Percentiles rank a stretch among this genome's conserved stretches.
These are phyloP conservation scores for Pipistrellus pipistrellus DNA, from an alignment of 2,797 vertebrate genomes.

Conservation along the genomic window DNA sequence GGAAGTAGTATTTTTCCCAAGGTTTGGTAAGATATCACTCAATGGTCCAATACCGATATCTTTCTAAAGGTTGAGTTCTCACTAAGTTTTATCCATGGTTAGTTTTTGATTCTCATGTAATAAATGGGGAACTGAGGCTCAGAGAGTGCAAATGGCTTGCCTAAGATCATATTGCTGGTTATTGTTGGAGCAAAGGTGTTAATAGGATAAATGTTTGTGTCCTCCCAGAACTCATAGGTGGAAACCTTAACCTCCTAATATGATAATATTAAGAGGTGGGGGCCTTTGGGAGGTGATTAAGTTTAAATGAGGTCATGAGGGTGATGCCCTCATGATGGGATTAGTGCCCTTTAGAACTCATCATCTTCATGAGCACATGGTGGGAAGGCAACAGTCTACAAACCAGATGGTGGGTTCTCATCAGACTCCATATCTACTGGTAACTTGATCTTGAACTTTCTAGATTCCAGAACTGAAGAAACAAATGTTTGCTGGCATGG, in stretches of 20 bases:
- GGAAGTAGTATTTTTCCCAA: background rate
- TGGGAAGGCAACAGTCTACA: background rate
- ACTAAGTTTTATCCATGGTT: background rate
- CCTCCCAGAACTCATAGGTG: background rate
- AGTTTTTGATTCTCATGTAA: background rate
- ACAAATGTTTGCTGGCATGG: background rate
- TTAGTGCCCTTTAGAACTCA: background rate
- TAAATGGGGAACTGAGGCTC: background rate
- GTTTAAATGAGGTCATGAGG: background rate
- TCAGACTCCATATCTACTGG: background rate
- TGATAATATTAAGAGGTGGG: background rate
- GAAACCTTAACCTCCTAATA: background rate
- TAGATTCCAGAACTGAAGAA: background rate
- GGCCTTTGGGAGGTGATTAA: background rate
- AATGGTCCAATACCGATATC: background rate
- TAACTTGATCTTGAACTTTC: background rate
- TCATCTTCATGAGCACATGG: background rate
- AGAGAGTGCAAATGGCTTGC: background rate
- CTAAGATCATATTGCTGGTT: background rate
- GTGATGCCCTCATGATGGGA: background rate
- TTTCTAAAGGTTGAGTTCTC: constrained; percentile 17
- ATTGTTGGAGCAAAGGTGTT: background rate
- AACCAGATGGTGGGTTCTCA: background rate
- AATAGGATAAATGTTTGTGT: background rate
- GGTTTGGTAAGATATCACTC: background rate